phyloP scores from a whole-genome alignment of 2,113 vertebrate genomes.

The Phylloscopus trochilus region DNA sequence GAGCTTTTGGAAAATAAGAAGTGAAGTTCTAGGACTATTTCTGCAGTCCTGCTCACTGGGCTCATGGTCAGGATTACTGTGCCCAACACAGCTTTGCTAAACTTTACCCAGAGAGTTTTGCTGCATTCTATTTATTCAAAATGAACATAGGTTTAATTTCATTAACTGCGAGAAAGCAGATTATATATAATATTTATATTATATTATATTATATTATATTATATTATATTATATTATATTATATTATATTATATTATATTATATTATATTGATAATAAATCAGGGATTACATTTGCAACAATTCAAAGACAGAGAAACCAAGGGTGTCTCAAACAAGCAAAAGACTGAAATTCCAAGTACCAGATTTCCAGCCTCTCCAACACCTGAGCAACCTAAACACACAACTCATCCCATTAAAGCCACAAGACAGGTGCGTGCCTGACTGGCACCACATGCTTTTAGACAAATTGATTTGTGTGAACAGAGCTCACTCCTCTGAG shows the following conservation, averaged over 20 bases:
- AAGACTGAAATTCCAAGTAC: background rate
- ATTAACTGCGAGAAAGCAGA: background rate
- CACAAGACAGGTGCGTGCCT: background rate
- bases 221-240: too few relatives aligned
- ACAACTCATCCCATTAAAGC: background rate
- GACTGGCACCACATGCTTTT: background rate
- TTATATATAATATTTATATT: too few relatives aligned
- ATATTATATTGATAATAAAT: too few relatives aligned
- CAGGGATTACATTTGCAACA: background rate
- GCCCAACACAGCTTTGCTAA: background rate
- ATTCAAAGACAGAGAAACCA: background rate
- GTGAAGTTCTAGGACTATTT: background rate
- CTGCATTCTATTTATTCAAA: background rate
- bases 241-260: too few relatives aligned
- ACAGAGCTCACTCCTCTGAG: background rate
- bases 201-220: too few relatives aligned
- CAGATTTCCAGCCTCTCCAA: background rate
- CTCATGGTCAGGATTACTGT: fast-evolving
- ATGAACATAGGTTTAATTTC: background rate
- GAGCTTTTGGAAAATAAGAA: background rate
- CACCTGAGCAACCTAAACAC: background rate
- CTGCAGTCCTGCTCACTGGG: background rate
- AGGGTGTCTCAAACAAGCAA: background rate
- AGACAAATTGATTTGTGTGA: background rate
- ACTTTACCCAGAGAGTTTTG: background rate